Evolutionary conservation across 1,140 invertebrate species (phyloP), one percentile per base, ranked within the genome.

Genomic region (Drosophila busckii): DNA sequence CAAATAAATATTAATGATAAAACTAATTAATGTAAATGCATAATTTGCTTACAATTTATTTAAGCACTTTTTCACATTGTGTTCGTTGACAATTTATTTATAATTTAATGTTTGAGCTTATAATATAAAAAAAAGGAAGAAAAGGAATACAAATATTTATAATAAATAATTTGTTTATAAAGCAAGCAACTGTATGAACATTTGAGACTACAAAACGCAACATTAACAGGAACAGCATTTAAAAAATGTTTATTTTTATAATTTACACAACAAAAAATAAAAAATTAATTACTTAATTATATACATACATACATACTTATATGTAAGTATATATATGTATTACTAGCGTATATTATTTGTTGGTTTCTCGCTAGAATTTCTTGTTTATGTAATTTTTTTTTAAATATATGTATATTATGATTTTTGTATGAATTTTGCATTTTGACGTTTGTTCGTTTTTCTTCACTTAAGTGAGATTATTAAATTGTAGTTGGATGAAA

Each of bases 131-230:
- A 17, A 23, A 17, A 25, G 35, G 26, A 56, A 41, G 7, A 26
- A 48, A 34, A n/a, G 2, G 34, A 17, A 15, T 5, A 42, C 20
- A 10, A 31, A 29, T 28, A 12, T 13, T 25, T 16, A 25, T 48
- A 54, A 44, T 44, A 41, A 20, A 48, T 23, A 31, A 44, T 42
- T 8, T 9, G 35, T 17, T 45, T 17, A 15, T 9, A 45, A 56
- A 31, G 53, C 44, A 45, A 82, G 52, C 49, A 68, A 53, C 46
- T 44, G 38, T 34, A 59, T 48, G 29, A 76, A 82, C 76, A 70
- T 82, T 82, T 82, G 75, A 82, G 75, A 82, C 75, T 82, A 75
- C 61, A 80, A n/a, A 82, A 82, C 75, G 75, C 75, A 82, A 82
- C 75, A 83, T 63, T 83, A 82, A 82, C 75, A 82, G 75, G 75